Evolutionary conservation across 2,797 vertebrate genomes (phyloP).

Genomic region (Strix occidentalis): DNA sequence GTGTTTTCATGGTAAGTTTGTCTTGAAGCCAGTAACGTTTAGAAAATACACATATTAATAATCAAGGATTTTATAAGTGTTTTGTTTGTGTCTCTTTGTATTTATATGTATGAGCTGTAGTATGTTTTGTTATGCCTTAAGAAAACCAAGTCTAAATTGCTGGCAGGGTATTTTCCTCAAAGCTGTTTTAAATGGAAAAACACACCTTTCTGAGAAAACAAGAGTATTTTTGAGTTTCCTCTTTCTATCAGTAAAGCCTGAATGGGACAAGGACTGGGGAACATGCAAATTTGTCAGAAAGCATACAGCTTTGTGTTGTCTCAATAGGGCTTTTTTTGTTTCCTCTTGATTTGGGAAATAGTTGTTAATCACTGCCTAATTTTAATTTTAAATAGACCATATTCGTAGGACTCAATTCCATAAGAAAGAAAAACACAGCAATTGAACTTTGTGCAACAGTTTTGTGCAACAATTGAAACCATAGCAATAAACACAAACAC

Average conservation of each 20-base stretch:
- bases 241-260: neutral
- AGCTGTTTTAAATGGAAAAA: neutral
- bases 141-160: neutral
- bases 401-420: neutral
- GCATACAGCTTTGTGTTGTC: neutral
- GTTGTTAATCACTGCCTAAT: constrained; percentile 33
- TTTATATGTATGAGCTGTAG: neutral
- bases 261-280: neutral
- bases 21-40: neutral
- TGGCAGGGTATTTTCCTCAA: neutral
- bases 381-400: constrained; percentile 42
- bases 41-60: neutral
- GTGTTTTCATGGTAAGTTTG: neutral
- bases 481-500: constrained; percentile 29
- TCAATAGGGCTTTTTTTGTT: constrained; percentile 8
- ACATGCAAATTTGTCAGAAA: neutral
- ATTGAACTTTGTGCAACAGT: neutral
- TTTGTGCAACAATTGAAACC: constrained; percentile 5
- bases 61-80: neutral
- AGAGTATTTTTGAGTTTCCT: neutral
- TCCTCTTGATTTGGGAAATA: constrained; percentile 15
- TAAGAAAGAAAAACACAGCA: constrained; percentile 12
- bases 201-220: neutral
- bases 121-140: neutral
- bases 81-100: neutral